These are phyloP conservation scores for Oegoconia quadripuncta DNA, from an alignment of 2,888 invertebrate species.

Conservation along the genomic window DNA sequence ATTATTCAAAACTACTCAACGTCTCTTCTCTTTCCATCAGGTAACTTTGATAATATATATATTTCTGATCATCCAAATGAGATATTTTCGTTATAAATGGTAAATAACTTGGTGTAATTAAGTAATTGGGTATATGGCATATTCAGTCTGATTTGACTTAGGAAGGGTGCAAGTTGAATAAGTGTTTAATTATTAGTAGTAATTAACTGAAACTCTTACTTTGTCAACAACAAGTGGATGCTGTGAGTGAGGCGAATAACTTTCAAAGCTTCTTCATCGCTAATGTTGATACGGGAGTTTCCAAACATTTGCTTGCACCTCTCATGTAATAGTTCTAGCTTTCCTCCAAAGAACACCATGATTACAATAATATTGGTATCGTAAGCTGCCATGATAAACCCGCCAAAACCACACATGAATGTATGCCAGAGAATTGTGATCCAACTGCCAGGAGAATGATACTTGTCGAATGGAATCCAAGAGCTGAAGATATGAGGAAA, in stretches of 20 bases:
- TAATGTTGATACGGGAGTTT: constrained; percentile 20
- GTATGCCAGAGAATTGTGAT: constrained; percentile 51
- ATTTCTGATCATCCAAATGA: no score
- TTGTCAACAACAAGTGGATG: constrained; percentile 44
- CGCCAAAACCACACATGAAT: constrained; percentile 45
- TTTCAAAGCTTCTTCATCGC: constrained; percentile 29
- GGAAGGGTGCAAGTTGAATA: no score
- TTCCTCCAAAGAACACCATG: constrained; percentile 63
- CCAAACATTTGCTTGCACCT: constrained; percentile 52
- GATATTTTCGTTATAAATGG: no score
- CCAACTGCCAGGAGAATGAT: constrained; percentile 54
- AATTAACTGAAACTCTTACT: constrained; percentile 41
- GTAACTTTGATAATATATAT: no score
- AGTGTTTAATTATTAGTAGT: no score
- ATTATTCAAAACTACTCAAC: no score
- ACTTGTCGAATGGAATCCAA: constrained; percentile 63
- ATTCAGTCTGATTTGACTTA: no score
- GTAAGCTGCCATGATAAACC: constrained; percentile 47
- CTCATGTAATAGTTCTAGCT: constrained; percentile 51
- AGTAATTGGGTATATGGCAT: no score
- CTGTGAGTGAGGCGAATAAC: constrained; percentile 43
- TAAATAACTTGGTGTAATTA: no score
- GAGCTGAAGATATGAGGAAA: constrained; percentile 66
- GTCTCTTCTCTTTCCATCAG: no score
- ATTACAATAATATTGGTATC: constrained; percentile 50